A percentile compares a stretch with the other conserved stretches of the same genome.
Conservation (phyloP, 2,113 vertebrate species). For the Muntiacus reevesi region DNA sequence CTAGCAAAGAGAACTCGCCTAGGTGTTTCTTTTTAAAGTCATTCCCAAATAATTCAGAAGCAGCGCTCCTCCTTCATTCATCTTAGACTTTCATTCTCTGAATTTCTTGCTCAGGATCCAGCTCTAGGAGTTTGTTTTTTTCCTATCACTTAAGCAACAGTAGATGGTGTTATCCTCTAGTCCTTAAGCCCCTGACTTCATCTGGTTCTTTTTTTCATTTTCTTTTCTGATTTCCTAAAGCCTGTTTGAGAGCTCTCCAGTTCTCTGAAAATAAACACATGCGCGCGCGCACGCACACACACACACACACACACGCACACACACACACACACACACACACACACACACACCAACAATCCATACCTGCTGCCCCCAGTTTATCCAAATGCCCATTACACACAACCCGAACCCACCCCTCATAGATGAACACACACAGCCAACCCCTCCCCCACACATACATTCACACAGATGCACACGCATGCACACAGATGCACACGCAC, state of each 20-base stretch:
- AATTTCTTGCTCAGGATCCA: neutral
- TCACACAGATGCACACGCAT: no score
- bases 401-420: accelerated
- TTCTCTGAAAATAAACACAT: neutral
- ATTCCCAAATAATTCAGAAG: neutral
- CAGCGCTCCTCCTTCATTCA: neutral
- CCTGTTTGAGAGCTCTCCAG: neutral
- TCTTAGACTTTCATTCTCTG: neutral
- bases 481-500: neutral
- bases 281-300: neutral
- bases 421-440: neutral
- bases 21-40: neutral
- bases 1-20: neutral
- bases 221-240: neutral
- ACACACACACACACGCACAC: neutral
- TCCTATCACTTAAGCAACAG: neutral
- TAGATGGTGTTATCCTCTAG: neutral
- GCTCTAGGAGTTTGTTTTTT: neutral
- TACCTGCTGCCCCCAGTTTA: neutral
- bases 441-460: neutral
- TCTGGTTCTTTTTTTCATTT: neutral
- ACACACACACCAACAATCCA: neutral
- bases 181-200: neutral
- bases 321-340: neutral
- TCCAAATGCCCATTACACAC: neutral